Conservation (phyloP, 2,888 invertebrate species). For the Hypselothyrea guttata region DNA sequence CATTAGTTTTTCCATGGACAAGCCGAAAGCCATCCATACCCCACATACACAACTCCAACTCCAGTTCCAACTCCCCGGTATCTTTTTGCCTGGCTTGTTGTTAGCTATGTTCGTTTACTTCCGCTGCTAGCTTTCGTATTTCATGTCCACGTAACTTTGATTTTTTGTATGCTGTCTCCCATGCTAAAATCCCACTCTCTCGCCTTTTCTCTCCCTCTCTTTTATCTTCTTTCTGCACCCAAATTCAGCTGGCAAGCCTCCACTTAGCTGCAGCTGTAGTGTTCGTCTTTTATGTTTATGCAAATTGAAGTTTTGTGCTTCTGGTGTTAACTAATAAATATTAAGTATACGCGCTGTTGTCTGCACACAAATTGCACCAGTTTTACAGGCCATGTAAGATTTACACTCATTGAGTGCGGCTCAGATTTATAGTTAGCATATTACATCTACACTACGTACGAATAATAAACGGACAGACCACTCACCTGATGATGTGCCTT, state of each 20-base stretch:
- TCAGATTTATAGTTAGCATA: slow-evolving; percentile 12
- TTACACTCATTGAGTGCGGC: slow-evolving; percentile 40
- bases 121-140: slow-evolving; percentile 49
- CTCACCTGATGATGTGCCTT: slow-evolving; percentile 78
- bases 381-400: slow-evolving; percentile 49
- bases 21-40: slow-evolving; percentile 7
- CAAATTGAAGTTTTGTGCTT: slow-evolving; percentile 70
- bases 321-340: slow-evolving; percentile 70
- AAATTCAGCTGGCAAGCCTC: slow-evolving; percentile 35
- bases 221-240: slow-evolving; percentile 39
- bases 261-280: slow-evolving; percentile 25
- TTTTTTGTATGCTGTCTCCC: slow-evolving; percentile 70
- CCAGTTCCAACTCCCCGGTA: neutral
- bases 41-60: neutral
- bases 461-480: slow-evolving; percentile 5
- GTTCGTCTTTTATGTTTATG: slow-evolving; percentile 74
- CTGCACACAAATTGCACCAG: slow-evolving; percentile 55
- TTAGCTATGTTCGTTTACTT: slow-evolving; percentile 42
- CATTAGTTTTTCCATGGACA: slow-evolving; percentile 68
- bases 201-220: too few relatives aligned
- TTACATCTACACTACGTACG: too few relatives aligned
- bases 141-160: slow-evolving; percentile 63
- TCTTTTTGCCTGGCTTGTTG: slow-evolving; percentile 18
- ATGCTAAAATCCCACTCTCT: slow-evolving; percentile 70
- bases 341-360: slow-evolving; percentile 62